Evolutionary conservation across 2,888 invertebrate genomes (phyloP).

Genomic region (Bursaphelenchus okinawaensis): DNA sequence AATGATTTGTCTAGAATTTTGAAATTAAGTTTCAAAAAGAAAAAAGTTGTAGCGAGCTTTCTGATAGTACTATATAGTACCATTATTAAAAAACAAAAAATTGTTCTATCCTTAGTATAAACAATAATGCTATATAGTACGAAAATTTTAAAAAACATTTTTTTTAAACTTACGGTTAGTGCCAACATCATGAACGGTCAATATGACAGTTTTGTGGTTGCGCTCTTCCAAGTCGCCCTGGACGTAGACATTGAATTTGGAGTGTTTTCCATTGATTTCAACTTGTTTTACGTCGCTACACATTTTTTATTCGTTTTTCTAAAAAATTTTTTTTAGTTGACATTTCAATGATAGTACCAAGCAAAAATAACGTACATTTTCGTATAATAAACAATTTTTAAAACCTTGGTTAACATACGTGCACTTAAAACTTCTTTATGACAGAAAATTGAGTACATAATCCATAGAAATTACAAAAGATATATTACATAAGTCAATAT

Average conservation of each 20-base stretch:
- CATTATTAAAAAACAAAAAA: neutral
- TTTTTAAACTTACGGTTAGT: slow-evolving; percentile 62
- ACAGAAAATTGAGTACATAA: too few relatives aligned
- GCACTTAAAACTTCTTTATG: too few relatives aligned
- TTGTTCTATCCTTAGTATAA: slow-evolving; percentile 3
- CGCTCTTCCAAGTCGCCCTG: slow-evolving; percentile 72
- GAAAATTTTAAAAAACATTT: neutral
- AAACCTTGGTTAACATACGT: too few relatives aligned
- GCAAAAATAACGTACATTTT: too few relatives aligned
- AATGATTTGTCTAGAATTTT: slow-evolving; percentile 74
- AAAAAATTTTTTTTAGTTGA: too few relatives aligned
- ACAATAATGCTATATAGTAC: neutral
- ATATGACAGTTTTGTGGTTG: slow-evolving; percentile 69
- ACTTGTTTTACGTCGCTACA: neutral
- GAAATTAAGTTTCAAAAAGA: neutral
- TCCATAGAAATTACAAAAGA: too few relatives aligned
- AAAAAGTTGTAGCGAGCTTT: neutral
- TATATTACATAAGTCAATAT: too few relatives aligned
- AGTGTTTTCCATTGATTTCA: slow-evolving; percentile 23
- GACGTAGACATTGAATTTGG: slow-evolving; percentile 32
- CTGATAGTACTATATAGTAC: neutral
- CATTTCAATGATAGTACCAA: too few relatives aligned
- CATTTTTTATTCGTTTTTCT: too few relatives aligned
- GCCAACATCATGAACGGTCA: slow-evolving; percentile 83
- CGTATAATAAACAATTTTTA: too few relatives aligned